Base-by-base conservation (phyloP, 1,140 invertebrate species). In the Choristoneura fumiferana region DNA sequence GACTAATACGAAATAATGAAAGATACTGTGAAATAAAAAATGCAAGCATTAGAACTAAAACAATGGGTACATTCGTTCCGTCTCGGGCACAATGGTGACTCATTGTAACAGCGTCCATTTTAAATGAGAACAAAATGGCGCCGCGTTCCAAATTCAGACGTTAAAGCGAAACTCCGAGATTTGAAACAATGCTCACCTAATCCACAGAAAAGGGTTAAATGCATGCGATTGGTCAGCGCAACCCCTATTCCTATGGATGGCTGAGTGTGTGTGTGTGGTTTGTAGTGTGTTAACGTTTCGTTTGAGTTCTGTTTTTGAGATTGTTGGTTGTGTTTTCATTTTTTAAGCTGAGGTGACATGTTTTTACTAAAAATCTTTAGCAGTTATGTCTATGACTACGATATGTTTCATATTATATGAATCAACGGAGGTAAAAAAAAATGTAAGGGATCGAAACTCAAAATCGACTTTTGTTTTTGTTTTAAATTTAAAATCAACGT, bases 91-190 rank as follows among this genome's bases (percentile, higher is more conserved):
- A 84, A 86, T 83, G 69, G 79, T 78, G 67, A 75, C 73, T 75
- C 73, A 86, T 87, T 89, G 84, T 89, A 73, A 71, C 65, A 71
- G 65, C 86, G 86, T 87, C 84, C 86, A 87, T 89, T 89, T 86
- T 86, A 87, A 85, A 86, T 86, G 82, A 29, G 22, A 86, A 80
- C 84, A 86, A 89, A 81, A 89, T 87, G 86, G 86, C 86, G 75
- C 63, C 76, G 43, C 72, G 79, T 70, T 73, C 77, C 76, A 64
- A 87, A 85, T 84, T 84, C 79, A 80, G 76, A 75, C 75, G 70
- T 62, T 67, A 63, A 63, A 62, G 58, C 58, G 62, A 65, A 67
- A 80, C 66, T 65, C 55, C 53, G 65, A 63, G 70, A 72, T 84
- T 75, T 87, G 83, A 87, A 84, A 89, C 82, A 89, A 87, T 81